Percentiles rank a stretch among this genome's conserved stretches.
Evolutionary conservation across 2,797 vertebrate genomes (phyloP).

Genomic region (Anabacerthia variegaticeps): DNA sequence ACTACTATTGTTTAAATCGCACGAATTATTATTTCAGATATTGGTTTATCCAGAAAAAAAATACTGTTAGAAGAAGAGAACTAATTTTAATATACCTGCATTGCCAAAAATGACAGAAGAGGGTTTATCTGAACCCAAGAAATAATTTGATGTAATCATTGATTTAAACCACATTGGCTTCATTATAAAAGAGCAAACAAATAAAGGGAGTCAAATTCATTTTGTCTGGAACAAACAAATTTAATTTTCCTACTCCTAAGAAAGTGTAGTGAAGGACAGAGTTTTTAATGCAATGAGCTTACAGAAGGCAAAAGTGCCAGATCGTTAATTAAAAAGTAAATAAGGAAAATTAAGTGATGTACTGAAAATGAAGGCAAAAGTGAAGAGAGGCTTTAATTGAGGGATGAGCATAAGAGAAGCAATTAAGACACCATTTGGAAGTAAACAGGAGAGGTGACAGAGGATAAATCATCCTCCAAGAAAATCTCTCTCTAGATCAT

Average conservation of each 20-base stretch:
- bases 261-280: background rate
- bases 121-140: background rate
- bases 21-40: background rate
- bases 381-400: slow-evolving; percentile 25
- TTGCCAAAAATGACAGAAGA: background rate
- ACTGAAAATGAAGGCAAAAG: slow-evolving; percentile 11
- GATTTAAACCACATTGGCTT: background rate
- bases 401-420: slow-evolving; percentile 6
- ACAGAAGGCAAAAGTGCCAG: background rate
- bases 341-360: slow-evolving; percentile 40
- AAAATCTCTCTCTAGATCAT: background rate
- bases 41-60: background rate
- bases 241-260: background rate
- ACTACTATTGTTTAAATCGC: background rate
- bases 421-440: slow-evolving; percentile 49
- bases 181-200: background rate
- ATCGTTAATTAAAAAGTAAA: slow-evolving; percentile 28
- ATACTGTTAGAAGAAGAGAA: background rate
- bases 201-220: background rate
- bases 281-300: background rate
- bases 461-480: slow-evolving; percentile 18
- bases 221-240: background rate
- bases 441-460: background rate
- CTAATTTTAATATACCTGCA: background rate
- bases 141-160: background rate